Conservation (phyloP, 2,113 vertebrate species). For the Murina feae region DNA sequence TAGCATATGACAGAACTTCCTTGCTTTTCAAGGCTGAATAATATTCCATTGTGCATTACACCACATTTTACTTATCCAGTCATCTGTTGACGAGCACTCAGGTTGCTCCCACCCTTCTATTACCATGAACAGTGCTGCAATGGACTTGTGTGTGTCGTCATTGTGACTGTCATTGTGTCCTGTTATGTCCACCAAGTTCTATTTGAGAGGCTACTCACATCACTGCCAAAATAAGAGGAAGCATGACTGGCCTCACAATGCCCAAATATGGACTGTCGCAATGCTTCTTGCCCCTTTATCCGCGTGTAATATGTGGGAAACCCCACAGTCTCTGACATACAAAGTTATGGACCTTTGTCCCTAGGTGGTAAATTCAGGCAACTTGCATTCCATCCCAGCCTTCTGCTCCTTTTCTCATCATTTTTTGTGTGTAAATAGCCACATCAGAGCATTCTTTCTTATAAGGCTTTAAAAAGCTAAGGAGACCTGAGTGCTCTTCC, state of each 20-base stretch:
- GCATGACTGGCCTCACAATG: not conserved
- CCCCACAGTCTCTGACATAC: not conserved
- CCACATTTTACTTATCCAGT: accelerated
- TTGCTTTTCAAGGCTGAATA: not conserved
- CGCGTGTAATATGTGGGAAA: not conserved
- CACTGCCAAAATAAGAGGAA: not conserved
- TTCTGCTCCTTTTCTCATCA: not conserved
- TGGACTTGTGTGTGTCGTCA: accelerated
- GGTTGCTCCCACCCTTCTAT: not conserved
- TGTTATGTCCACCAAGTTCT: not conserved
- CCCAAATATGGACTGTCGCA: not conserved
- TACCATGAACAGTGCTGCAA: too few relatives aligned
- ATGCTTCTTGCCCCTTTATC: not conserved
- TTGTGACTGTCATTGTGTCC: not conserved
- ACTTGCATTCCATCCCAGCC: not conserved
- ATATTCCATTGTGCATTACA: accelerated
- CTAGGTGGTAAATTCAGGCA: not conserved
- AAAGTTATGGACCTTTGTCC: not conserved
- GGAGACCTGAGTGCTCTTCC: not conserved
- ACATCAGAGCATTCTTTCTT: not conserved
- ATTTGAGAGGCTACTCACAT: not conserved
- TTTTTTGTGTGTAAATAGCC: not conserved
- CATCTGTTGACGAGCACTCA: not conserved
- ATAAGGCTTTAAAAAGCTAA: not conserved
- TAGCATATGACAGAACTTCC: not conserved